phyloP scores from a whole-genome alignment of 2,113 vertebrate species.

The Oryzias curvinotus region DNA sequence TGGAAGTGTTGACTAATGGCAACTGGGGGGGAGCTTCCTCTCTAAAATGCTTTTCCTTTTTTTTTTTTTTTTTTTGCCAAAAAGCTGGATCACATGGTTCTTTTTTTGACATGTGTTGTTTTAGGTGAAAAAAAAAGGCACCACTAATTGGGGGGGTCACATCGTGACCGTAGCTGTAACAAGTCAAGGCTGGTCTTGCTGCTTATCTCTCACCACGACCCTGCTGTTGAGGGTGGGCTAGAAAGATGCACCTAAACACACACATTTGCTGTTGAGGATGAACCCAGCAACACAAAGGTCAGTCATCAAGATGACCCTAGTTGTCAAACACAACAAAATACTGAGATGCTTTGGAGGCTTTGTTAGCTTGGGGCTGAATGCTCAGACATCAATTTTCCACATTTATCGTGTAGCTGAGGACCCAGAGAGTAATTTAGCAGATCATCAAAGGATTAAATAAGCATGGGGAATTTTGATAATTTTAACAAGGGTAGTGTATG shows the following conservation, averaged over 20 bases:
- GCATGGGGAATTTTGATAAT: slow-evolving; percentile 14
- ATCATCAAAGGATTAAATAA: slow-evolving; percentile 7
- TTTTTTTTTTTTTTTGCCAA: slow-evolving; percentile 29
- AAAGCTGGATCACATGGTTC: slow-evolving; percentile 12
- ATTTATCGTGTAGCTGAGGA: slow-evolving; percentile 35
- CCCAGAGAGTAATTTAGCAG: slow-evolving; percentile 11
- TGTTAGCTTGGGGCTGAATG: slow-evolving; percentile 20
- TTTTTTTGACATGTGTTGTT: slow-evolving; percentile 27
- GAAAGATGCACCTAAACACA: slow-evolving; percentile 52
- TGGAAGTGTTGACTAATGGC: slow-evolving; percentile 45
- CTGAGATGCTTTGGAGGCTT: slow-evolving; percentile 50
- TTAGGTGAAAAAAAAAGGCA: slow-evolving; percentile 32
- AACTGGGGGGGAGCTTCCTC: slow-evolving; percentile 28
- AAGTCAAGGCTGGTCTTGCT: slow-evolving; percentile 59
- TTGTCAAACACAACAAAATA: slow-evolving; percentile 53
- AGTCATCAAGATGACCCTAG: slow-evolving; percentile 64
- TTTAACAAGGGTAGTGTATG: slow-evolving; percentile 5
- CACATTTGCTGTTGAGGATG: slow-evolving; percentile 62
- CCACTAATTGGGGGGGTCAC: slow-evolving; percentile 64
- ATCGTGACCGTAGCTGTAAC: slow-evolving; percentile 55
- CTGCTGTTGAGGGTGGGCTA: slow-evolving; percentile 63
- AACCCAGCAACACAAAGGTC: slow-evolving; percentile 55
- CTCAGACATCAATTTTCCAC: slow-evolving; percentile 26
- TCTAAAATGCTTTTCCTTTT: slow-evolving; percentile 12
- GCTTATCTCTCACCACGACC: slow-evolving; percentile 63